Evolutionary conservation across 2,888 invertebrate genomes (phyloP).

Genomic region (Hydrotaea diabolus): DNA sequence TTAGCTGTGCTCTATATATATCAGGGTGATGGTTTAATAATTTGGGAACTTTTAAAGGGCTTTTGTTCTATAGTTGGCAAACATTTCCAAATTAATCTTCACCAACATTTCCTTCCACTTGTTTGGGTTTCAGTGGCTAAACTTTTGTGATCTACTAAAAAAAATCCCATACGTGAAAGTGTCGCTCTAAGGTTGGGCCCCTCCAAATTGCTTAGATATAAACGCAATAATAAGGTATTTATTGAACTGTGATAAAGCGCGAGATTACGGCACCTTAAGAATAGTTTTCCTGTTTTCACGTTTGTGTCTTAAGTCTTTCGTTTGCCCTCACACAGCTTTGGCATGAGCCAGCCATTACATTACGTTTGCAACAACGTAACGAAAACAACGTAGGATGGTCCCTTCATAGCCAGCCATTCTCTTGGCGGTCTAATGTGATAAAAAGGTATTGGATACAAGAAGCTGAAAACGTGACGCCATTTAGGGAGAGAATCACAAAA

Average conservation of each 20-base stretch:
- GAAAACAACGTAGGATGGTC: not conserved
- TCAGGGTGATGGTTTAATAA: not conserved
- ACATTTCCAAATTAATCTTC: not conserved
- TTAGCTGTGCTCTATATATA: no score
- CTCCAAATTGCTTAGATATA: constrained; percentile 12
- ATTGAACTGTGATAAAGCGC: constrained; percentile 9
- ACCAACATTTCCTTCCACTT: not conserved
- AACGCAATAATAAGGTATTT: constrained; percentile 10
- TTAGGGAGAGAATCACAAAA: constrained; percentile 29
- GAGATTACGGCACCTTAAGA: constrained; percentile 16
- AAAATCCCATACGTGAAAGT: not conserved
- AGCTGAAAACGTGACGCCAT: constrained; percentile 65
- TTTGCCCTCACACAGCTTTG: not conserved
- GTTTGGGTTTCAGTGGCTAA: not conserved
- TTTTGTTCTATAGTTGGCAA: not conserved
- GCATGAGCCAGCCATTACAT: no score
- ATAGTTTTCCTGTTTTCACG: not conserved
- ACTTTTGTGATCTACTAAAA: not conserved
- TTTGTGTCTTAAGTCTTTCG: constrained; percentile 23
- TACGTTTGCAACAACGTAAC: not conserved
- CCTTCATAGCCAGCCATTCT: constrained; percentile 15
- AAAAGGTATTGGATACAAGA: constrained; percentile 63
- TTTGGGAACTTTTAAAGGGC: no score
- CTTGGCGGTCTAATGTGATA: constrained; percentile 56
- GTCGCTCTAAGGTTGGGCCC: constrained; percentile 24